phyloP scores from a whole-genome alignment of 2,888 invertebrate species.

The Acrocyrtus sp. region DNA sequence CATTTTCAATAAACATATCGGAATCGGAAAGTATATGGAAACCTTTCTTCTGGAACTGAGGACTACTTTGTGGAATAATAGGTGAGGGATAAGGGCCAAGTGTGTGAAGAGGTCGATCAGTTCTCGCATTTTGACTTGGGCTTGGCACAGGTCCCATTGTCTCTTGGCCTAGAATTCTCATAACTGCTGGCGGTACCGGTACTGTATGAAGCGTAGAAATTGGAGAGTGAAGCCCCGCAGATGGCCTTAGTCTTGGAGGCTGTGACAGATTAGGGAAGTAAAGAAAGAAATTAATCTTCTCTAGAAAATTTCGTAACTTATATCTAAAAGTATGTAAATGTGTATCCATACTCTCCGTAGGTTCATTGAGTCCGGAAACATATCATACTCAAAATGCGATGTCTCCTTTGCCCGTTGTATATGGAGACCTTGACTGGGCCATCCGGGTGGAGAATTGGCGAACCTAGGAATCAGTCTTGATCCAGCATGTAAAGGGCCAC shows the following conservation, averaged over 20 bases:
- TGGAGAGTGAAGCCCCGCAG: not conserved
- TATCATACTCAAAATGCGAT: slow-evolving; percentile 27
- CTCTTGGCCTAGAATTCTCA: not conserved
- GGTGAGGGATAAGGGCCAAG: not conserved
- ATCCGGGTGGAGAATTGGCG: not conserved
- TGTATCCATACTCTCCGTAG: not conserved
- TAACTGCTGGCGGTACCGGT: not conserved
- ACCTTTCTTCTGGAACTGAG: slow-evolving; percentile 17
- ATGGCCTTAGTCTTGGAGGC: not conserved
- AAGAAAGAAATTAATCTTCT: not conserved
- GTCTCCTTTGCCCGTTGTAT: slow-evolving; percentile 21
- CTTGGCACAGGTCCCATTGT: not conserved
- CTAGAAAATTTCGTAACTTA: not conserved
- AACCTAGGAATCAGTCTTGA: not conserved
- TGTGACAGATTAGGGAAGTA: not conserved
- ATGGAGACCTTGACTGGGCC: slow-evolving; percentile 9
- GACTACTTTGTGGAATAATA: not conserved
- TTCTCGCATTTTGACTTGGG: slow-evolving; percentile 4
- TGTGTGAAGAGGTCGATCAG: slow-evolving; percentile 13
- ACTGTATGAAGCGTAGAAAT: not conserved
- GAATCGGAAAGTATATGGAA: slow-evolving; percentile 3
- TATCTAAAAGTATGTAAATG: not conserved
- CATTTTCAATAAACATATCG: slow-evolving; percentile 11
- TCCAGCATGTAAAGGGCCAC: slow-evolving; percentile 14
- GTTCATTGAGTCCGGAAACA: not conserved